Evolutionary conservation across 2,797 vertebrate genomes (phyloP).

Genomic region (Macrochelys suwanniensis): DNA sequence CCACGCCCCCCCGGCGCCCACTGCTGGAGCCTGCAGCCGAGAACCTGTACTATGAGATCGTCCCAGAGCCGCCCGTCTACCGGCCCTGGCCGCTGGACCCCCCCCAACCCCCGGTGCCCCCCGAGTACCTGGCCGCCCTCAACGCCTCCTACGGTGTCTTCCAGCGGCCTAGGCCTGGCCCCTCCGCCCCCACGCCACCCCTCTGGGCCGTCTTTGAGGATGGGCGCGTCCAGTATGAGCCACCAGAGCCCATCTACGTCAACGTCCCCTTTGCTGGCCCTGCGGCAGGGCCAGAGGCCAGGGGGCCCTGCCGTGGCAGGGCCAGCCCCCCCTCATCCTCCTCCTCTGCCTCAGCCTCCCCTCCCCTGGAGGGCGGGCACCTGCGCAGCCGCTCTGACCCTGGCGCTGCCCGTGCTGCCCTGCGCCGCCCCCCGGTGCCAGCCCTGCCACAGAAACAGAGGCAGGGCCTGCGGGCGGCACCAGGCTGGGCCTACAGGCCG

Average conservation of each 20-base stretch:
- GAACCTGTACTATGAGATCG: constrained; percentile 86
- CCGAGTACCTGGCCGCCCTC: constrained; percentile 66
- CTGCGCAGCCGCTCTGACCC: constrained; percentile 43
- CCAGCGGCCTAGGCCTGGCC: constrained; percentile 60
- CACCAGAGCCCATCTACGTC: constrained; percentile 84
- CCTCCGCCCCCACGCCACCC: constrained; percentile 66
- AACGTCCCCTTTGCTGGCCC: constrained; percentile 72
- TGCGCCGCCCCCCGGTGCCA: constrained; percentile 26
- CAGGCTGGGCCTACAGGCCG: constrained; percentile 44
- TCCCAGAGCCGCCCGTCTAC: constrained; percentile 73
- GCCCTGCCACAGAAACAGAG: constrained; percentile 66
- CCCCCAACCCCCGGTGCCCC: constrained; percentile 61
- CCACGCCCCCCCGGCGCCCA: background rate
- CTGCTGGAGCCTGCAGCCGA: constrained; percentile 75
- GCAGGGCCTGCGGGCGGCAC: background rate
- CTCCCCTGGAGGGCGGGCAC: background rate
- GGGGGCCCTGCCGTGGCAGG: constrained; percentile 44
- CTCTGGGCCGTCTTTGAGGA: constrained; percentile 79
- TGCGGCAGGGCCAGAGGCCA: background rate
- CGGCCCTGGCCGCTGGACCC: constrained; percentile 74
- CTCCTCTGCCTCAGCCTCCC: constrained; percentile 43
- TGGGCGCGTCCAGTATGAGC: constrained; percentile 78
- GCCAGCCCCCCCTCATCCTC: constrained; percentile 32
- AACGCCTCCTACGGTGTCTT: constrained; percentile 77
- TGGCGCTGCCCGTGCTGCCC: constrained; percentile 30